Evolutionary conservation across 1,140 invertebrate genomes (phyloP).

Genomic region (Atta cephalotes): DNA sequence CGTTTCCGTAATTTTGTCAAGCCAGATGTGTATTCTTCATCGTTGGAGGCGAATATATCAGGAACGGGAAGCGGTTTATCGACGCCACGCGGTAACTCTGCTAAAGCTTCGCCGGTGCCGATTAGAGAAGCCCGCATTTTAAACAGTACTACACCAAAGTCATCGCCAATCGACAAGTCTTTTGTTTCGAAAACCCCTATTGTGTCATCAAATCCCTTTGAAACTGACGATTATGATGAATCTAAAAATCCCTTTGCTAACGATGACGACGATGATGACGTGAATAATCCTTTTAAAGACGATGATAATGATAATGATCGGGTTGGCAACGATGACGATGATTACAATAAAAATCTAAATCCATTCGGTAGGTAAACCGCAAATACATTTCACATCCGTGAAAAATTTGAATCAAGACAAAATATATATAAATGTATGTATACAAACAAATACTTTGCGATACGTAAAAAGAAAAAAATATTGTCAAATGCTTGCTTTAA

Average conservation of each 20-base stretch:
- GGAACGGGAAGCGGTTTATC: constrained; percentile 71
- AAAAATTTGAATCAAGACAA: not conserved
- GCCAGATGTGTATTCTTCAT: constrained; percentile 86
- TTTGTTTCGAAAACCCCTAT: constrained; percentile 84
- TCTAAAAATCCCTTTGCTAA: constrained; percentile 88
- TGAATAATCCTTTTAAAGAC: constrained; percentile 83
- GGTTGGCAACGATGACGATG: constrained; percentile 83
- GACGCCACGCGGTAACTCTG: constrained; percentile 70
- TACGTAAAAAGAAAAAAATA: constrained; percentile 13
- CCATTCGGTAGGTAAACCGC: constrained; percentile 86
- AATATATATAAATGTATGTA: not conserved
- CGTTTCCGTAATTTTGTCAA: constrained; percentile 74
- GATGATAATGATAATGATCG: constrained; percentile 82
- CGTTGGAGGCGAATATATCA: constrained; percentile 88
- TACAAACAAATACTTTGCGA: constrained; percentile 1
- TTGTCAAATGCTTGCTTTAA: constrained; percentile 6
- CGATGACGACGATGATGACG: constrained; percentile 83
- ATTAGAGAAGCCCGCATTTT: constrained; percentile 81
- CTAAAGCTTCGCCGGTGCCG: constrained; percentile 80
- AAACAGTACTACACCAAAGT: constrained; percentile 80
- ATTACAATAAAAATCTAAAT: constrained; percentile 90
- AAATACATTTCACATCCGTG: constrained; percentile 11
- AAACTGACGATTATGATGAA: constrained; percentile 87
- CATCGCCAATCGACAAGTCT: constrained; percentile 83
- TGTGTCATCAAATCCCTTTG: constrained; percentile 87